Percentiles rank a stretch among this genome's conserved stretches.
These are phyloP conservation scores for Hypomecis atomaria DNA, from an alignment of 2,888 invertebrate genomes.

Conservation along the genomic window DNA sequence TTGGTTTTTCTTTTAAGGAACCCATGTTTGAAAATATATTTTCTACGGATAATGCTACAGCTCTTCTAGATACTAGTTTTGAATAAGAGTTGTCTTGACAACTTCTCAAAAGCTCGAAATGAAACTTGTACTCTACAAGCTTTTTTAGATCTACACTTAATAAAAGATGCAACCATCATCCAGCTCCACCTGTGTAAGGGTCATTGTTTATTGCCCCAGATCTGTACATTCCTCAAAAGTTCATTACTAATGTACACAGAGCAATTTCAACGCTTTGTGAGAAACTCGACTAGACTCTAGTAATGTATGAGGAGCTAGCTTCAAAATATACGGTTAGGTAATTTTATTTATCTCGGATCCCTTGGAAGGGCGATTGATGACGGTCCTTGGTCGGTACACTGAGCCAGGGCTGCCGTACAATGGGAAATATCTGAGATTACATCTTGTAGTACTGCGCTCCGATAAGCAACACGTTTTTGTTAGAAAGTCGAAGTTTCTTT, in stretches of 20 bases:
- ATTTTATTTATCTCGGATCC: constrained; percentile 57
- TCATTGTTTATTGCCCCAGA: constrained; percentile 32
- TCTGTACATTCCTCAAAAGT: constrained; percentile 33
- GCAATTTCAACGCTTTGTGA: constrained; percentile 43
- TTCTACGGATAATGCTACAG: too few species aligned
- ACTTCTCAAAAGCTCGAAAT: neutral
- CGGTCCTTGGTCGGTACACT: constrained; percentile 49
- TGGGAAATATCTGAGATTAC: constrained; percentile 15
- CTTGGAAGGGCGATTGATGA: constrained; percentile 60
- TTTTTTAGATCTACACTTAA: constrained; percentile 4
- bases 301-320: constrained; percentile 50
- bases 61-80: too few species aligned
- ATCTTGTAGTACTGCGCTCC: constrained; percentile 5
- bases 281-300: constrained; percentile 42
- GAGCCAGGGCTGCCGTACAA: constrained; percentile 22
- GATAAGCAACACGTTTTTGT: constrained; percentile 18
- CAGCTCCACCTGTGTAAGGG: constrained; percentile 5
- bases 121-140: neutral
- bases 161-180: constrained; percentile 20
- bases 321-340: constrained; percentile 55
- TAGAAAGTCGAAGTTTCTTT: constrained; percentile 1
- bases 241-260: constrained; percentile 41
- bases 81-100: too few species aligned
- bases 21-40: too few species aligned
- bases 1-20: too few species aligned